Conservation (phyloP, 2,113 vertebrate genomes). For the Apteryx owenii region DNA sequence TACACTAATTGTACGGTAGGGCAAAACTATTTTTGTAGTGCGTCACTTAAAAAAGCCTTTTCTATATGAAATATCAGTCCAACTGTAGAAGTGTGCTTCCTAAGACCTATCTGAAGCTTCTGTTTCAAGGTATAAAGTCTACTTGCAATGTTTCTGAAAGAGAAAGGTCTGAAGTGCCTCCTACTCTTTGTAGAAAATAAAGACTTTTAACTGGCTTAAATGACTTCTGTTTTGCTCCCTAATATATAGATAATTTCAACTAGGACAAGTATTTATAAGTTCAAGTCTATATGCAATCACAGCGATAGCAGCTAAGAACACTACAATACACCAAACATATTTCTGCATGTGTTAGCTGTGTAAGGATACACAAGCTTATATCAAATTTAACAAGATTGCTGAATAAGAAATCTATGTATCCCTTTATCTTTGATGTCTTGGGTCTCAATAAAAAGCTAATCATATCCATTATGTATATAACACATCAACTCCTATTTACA, state of each 20-base stretch:
- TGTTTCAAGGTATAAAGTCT: neutral
- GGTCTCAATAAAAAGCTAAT: slow-evolving; percentile 54
- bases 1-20: neutral
- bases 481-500: slow-evolving; percentile 55
- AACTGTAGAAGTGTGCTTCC: neutral
- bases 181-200: neutral
- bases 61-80: neutral
- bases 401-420: slow-evolving; percentile 18
- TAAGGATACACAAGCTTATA: neutral
- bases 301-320: neutral
- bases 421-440: slow-evolving; percentile 38
- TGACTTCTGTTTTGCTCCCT: neutral
- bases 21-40: neutral
- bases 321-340: neutral
- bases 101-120: neutral
- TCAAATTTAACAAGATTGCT: slow-evolving; percentile 10
- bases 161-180: neutral
- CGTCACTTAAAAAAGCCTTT: neutral
- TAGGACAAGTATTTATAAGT: neutral
- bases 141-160: neutral
- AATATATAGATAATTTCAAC: neutral
- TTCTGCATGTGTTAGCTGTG: neutral
- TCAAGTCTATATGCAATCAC: neutral
- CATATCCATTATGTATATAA: slow-evolving; percentile 34
- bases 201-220: neutral